Base-by-base conservation (phyloP, 1,140 invertebrate genomes). In the Bombus superbus region DNA sequence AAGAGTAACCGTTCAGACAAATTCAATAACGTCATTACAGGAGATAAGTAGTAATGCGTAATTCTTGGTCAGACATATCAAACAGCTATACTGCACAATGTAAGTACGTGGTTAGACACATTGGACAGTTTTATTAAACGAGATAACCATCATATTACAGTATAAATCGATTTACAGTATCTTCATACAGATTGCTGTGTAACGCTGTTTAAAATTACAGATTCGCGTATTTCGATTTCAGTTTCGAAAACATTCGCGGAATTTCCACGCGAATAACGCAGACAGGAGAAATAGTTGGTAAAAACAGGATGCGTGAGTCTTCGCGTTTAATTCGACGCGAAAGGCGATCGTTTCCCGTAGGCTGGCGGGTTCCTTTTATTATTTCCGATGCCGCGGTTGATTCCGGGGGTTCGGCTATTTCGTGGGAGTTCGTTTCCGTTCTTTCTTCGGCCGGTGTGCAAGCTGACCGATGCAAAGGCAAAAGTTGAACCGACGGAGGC, bases 391-490 rank as follows among this genome's bases (percentile, higher is more conserved):
- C 42, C 83, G 85, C 77, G 83, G 85, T 81, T 68, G 88, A 86
- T 83, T 89, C 68, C 79, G 64, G 82, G 74, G 40, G 87, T 64
- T 44, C 32, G 76, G 77, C 74, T 89, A 74, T 89, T 86, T 83
- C 87, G 87, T 75, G 87, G 80, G 84, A 85, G 84, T 90, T 87
- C 88, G 88, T 90, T 90, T 87, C 86, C 68, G 83, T 91, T 91
- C 90, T 90, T 91, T 91, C 90, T 91, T 91, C 90, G 76, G 75
- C 11, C 47, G 22, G 80, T 84, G 81, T 71, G 78, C 78, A 85
- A 79, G 66, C 90, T 90, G 90, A 88, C 90, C 89, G 84, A 85
- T 86, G 90, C 85, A 91, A 91, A 91, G 90, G 89, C 88, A 89
- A 91, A 91, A 91, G 90, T 90, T 91, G 85, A 89, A 88, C 81